A percentile compares a stretch with the other conserved stretches of the same genome.
Conservation (phyloP, 2,888 invertebrate species). For the Odontomyia ornata region DNA sequence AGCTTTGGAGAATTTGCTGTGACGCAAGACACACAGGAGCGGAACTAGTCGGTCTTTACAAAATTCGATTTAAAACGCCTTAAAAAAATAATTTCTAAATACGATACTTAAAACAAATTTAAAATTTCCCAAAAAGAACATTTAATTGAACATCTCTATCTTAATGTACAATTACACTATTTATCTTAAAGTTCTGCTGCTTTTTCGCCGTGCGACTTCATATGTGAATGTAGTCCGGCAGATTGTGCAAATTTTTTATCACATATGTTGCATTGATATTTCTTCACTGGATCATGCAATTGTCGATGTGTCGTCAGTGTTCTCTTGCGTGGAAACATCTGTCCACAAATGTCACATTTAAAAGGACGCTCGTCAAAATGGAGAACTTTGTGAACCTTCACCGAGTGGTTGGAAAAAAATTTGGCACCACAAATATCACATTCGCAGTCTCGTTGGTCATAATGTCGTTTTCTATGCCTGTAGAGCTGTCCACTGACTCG, state of each 20-base stretch:
- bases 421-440: not conserved
- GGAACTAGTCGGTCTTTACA: too few relatives aligned
- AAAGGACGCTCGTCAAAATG: conserved; percentile 6
- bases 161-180: too few relatives aligned
- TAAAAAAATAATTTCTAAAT: too few relatives aligned
- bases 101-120: too few relatives aligned
- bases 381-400: not conserved
- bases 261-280: conserved; percentile 49
- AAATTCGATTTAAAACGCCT: too few relatives aligned
- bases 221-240: conserved; percentile 14
- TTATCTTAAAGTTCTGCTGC: too few relatives aligned
- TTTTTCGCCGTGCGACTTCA: not conserved
- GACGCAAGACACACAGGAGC: too few relatives aligned
- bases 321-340: not conserved
- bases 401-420: not conserved
- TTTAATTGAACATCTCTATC: too few relatives aligned
- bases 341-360: not conserved
- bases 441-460: not conserved
- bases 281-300: not conserved
- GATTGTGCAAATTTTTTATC: conserved; percentile 50
- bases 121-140: too few relatives aligned
- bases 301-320: not conserved
- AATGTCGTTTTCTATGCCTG: not conserved
- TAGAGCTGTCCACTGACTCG: not conserved
- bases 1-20: too few relatives aligned